Percentiles rank a stretch among this genome's conserved stretches.
Conservation (phyloP, 1,140 invertebrate species). For the Eubasilissa regina region DNA sequence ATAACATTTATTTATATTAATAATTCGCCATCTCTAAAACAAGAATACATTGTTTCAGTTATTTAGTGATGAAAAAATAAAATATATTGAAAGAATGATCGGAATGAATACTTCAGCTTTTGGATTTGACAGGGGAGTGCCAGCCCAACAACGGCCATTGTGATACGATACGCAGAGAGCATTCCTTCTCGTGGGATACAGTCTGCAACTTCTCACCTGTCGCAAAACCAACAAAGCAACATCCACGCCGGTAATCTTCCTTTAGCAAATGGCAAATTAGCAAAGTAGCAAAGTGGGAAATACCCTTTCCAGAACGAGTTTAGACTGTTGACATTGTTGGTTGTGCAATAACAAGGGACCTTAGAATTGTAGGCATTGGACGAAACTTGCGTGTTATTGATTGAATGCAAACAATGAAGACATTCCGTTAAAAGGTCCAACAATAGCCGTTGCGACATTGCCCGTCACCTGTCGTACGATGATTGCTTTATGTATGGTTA, state of each 20-base stretch:
- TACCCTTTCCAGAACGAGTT: no score
- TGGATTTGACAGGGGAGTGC: slow-evolving; percentile 59
- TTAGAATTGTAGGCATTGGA: slow-evolving; percentile 16
- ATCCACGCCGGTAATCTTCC: neutral
- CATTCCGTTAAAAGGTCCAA: slow-evolving; percentile 51
- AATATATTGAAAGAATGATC: neutral
- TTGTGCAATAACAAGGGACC: slow-evolving; percentile 59
- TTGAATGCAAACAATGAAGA: slow-evolving; percentile 28
- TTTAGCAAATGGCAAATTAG: no score
- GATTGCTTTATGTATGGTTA: slow-evolving; percentile 29
- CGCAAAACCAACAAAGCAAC: slow-evolving; percentile 52
- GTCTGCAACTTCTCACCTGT: slow-evolving; percentile 56
- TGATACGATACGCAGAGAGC: slow-evolving; percentile 52
- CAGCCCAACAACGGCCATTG: slow-evolving; percentile 61
- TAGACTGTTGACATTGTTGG: slow-evolving; percentile 25
- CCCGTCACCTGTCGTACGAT: slow-evolving; percentile 57
- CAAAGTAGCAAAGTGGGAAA: no score
- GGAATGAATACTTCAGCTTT: slow-evolving; percentile 51
- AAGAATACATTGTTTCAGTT: no score
- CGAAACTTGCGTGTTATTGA: slow-evolving; percentile 47
- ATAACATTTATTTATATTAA: no score
- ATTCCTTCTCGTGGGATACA: slow-evolving; percentile 41
- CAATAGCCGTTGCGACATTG: slow-evolving; percentile 59
- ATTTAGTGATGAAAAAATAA: no score
- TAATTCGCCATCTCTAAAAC: no score